Base-by-base conservation (phyloP, 1,140 invertebrate genomes). In the Halictus rubicundus region DNA sequence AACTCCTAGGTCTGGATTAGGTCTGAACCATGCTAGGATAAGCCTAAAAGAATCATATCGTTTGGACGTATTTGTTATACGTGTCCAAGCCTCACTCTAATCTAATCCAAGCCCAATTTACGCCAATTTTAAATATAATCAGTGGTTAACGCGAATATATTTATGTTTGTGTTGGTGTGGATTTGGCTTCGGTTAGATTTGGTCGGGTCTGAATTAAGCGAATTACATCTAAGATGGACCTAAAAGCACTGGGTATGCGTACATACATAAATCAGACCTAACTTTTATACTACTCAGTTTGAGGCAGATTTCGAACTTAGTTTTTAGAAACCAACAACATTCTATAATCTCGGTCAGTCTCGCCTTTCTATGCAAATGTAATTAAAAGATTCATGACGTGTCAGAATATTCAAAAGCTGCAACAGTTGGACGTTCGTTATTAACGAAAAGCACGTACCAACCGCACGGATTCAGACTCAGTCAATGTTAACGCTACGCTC, bases 371-470 rank as follows among this genome's bases (percentile, higher is more conserved):
- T 4, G n/a, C 54, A 46, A 52, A 54, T 23, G 12, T 64, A 63
- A 78, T 25, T 1, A 8, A 32, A 54, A 12, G 21, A 64, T 72
- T 72, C 49, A 21, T 60, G 21, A 19, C 46, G 60, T 68, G 32
- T 78, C 70, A 59, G 4, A 0, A 64, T 71, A 64, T 71, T 64
- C 68, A 59, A 37, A 42, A 19, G n/a, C 54, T 46, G 68, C 21
- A 61, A 32, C 23, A 14, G 39, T 32, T 42, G 32, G 32, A 42
- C 37, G 37, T 71, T 72, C 3, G 14, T n/a, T n/a, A n/a, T n/a
- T n/a, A n/a, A n/a, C n/a, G n/a, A n/a, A n/a, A n/a, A n/a, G n/a
- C n/a, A n/a, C n/a, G n/a, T n/a, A n/a, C n/a, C n/a, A n/a, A n/a
- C n/a, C n/a, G n/a, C n/a, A n/a, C n/a, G n/a, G n/a, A n/a, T n/a